A percentile compares a stretch with the other conserved stretches of the same genome.
These are phyloP conservation scores for Habrosyne pyritoides DNA, from an alignment of 2,888 invertebrate species.

Conservation along the genomic window DNA sequence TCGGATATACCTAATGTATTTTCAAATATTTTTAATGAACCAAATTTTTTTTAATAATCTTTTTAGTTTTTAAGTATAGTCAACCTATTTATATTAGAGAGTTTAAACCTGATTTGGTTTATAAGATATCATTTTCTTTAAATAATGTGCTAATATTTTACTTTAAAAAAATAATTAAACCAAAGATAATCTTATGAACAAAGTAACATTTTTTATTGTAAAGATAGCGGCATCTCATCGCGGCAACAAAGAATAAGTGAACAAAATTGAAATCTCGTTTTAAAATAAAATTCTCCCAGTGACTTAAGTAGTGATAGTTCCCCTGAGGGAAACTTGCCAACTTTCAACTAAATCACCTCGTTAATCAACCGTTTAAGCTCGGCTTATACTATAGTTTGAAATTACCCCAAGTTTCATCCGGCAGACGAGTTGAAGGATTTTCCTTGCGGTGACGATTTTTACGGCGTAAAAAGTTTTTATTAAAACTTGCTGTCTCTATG, in stretches of 20 bases:
- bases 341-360: conserved; percentile 52
- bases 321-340: conserved; percentile 40
- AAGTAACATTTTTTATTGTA: background rate
- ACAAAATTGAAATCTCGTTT: conserved; percentile 29
- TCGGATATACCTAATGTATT: too few relatives aligned
- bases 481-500: background rate
- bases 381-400: conserved; percentile 61
- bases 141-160: too few relatives aligned
- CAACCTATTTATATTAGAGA: too few relatives aligned
- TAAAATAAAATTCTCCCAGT: conserved; percentile 24
- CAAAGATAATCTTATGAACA: background rate
- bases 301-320: conserved; percentile 34
- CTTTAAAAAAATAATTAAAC: background rate
- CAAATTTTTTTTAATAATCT: too few relatives aligned
- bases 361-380: conserved; percentile 66
- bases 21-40: too few relatives aligned
- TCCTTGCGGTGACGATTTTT: background rate
- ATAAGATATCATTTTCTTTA: too few relatives aligned
- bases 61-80: too few relatives aligned
- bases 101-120: too few relatives aligned
- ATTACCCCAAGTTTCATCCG: conserved; percentile 55
- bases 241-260: background rate
- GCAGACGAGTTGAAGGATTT: conserved; percentile 6
- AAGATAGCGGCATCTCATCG: too few relatives aligned
- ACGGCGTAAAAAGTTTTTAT: background rate